Base-by-base conservation (phyloP, 2,888 invertebrate genomes). In the Hemaris fuciformis region DNA sequence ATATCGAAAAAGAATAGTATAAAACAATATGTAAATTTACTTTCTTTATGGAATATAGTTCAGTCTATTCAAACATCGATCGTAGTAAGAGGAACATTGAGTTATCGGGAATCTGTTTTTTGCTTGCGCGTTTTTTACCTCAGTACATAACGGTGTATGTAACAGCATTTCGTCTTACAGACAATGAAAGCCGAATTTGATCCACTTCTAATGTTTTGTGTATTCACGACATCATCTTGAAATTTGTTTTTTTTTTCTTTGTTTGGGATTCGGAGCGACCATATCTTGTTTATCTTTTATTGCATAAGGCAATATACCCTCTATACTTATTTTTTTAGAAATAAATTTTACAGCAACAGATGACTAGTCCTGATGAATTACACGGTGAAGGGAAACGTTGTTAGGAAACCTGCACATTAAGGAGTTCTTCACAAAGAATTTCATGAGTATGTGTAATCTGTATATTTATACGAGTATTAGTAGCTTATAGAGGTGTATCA, bases 71-170 rank as follows among this genome's bases (percentile, higher is more conserved):
- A 27, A 27, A 48, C 27, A 48, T 1, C 27, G 18, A 15, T 27
- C 7, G 25, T n/a, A 10, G 13, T 13, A 34, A 34, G 15, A 48
- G 48, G 8, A 48, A 25, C 48, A 27, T 48, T 48, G 48, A 48
- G 8, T 48, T 48, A 48, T 48, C 48, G 27, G 48, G 15, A 48
- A 20, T 43, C 6, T 6, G 27, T 48, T 48, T 48, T 27, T 48
- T 48, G 8, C 48, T 15, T 8, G 27, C 25, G 25, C 23, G 15
- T 27, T 48, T 48, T 48, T 48, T 48, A 48, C 27, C 15, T 6
- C 27, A 25, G 25, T 48, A 7, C n/a, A n/a, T 27, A 59, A 59
- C 43, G 59, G 59, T 43, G 27, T 43, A 45, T 15, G 48, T 27
- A 48, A 48, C 48, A 27, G 27, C 48, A 48, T 48, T 27, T 25